These are phyloP conservation scores for Trissonchulus latispiculum DNA, from an alignment of 2,888 invertebrate species.

Conservation along the genomic window DNA sequence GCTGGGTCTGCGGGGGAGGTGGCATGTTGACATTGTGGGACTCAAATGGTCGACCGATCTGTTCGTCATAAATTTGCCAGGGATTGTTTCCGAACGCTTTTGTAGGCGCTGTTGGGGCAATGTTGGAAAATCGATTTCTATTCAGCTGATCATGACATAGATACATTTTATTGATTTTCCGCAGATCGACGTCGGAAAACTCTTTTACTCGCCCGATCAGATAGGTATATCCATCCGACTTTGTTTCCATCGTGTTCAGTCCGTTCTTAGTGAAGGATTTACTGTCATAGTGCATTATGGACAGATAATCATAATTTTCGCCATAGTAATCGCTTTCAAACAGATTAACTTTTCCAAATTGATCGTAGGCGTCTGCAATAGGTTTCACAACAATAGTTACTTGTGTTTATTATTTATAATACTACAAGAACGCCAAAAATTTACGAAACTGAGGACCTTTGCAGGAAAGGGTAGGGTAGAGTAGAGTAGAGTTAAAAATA, in stretches of 20 bases:
- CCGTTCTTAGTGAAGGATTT: slow-evolving; percentile 43
- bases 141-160: slow-evolving; percentile 30
- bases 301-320: slow-evolving; percentile 25
- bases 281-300: slow-evolving; percentile 42
- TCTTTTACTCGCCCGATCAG: slow-evolving; percentile 41
- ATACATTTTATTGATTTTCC: slow-evolving; percentile 42
- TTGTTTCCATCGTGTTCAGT: slow-evolving; percentile 34
- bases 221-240: slow-evolving; percentile 35
- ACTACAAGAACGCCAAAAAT: no score
- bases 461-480: no score
- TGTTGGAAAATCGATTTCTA: background rate
- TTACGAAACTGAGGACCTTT: no score
- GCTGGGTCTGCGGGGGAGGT: no score
- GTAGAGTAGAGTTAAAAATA: no score
- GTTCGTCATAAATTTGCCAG: no score
- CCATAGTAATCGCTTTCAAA: slow-evolving; percentile 41
- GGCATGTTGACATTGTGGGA: no score
- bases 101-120: no score
- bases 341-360: slow-evolving; percentile 42
- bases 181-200: slow-evolving; percentile 36
- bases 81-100: no score
- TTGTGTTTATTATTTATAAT: no score
- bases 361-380: slow-evolving; percentile 41
- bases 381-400: no score
- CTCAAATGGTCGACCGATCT: no score